These are phyloP conservation scores for Abrostola tripartita DNA, from an alignment of 2,888 invertebrate species.

Conservation along the genomic window DNA sequence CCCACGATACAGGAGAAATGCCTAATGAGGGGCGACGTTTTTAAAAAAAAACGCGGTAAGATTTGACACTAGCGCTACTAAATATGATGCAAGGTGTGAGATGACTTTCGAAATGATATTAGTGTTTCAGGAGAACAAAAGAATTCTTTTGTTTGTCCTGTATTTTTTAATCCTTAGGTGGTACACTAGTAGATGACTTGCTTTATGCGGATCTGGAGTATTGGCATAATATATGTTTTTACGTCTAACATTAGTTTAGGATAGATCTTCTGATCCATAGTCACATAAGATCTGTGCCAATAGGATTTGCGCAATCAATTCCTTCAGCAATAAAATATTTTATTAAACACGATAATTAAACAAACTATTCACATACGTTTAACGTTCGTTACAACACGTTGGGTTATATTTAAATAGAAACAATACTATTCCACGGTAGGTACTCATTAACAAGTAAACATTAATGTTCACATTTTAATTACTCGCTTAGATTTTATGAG, in stretches of 20 bases:
- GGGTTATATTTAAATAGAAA: constrained; percentile 8
- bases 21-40: too few species aligned
- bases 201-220: neutral
- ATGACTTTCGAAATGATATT: too few species aligned
- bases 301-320: constrained; percentile 17
- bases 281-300: neutral
- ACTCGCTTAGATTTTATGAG: neutral
- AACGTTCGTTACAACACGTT: neutral
- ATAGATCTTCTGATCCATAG: too few species aligned
- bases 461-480: constrained; percentile 1
- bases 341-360: constrained; percentile 23
- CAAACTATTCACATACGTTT: constrained; percentile 6
- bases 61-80: too few species aligned
- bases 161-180: too few species aligned
- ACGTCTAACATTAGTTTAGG: neutral
- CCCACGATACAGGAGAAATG: too few species aligned
- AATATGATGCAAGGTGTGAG: too few species aligned
- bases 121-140: too few species aligned
- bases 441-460: constrained; percentile 16
- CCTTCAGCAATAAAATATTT: constrained; percentile 24
- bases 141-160: too few species aligned
- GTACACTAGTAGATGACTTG: too few species aligned
- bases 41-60: too few species aligned
- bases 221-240: neutral
- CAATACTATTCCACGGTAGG: constrained; percentile 9